Conservation (phyloP, 2,113 vertebrate species). For the Clarias gariepinus region DNA sequence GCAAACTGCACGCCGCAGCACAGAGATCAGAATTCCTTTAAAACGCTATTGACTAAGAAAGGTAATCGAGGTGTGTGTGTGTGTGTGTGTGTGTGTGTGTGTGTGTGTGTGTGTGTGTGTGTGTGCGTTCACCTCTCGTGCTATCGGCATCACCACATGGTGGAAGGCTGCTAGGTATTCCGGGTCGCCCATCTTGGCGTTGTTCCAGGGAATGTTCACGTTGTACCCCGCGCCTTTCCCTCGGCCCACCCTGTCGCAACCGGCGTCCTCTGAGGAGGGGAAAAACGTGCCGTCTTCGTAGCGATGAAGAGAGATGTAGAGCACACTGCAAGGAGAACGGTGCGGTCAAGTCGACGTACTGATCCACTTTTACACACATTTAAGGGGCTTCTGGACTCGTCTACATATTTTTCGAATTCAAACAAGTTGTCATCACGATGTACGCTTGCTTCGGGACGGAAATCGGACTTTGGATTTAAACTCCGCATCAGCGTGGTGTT, state of each 20-base stretch:
- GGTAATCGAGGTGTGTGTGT: not conserved
- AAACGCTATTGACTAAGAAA: not conserved
- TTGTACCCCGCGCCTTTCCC: slow-evolving; percentile 79
- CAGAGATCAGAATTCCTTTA: not conserved
- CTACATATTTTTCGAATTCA: no score
- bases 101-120: not conserved
- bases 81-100: not conserved
- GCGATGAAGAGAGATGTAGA: slow-evolving; percentile 88
- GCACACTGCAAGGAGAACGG: slow-evolving; percentile 65
- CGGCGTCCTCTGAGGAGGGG: slow-evolving; percentile 77
- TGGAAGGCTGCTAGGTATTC: slow-evolving; percentile 86
- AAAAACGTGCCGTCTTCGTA: slow-evolving; percentile 85
- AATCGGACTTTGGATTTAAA: no score
- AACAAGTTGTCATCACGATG: no score
- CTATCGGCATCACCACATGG: slow-evolving; percentile 82
- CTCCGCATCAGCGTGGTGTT: not conserved
- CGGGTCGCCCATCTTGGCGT: slow-evolving; percentile 77
- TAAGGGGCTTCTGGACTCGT: not conserved
- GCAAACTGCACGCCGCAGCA: slow-evolving; percentile 73
- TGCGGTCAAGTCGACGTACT: not conserved
- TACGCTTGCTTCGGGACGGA: no score
- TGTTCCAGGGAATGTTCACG: slow-evolving; percentile 86
- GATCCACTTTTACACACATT: not conserved
- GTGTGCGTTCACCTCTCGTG: slow-evolving; percentile 74
- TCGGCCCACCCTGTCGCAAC: slow-evolving; percentile 70